phyloP scores from a whole-genome alignment of 1,140 invertebrate genomes.

The Drosophila bocqueti region DNA sequence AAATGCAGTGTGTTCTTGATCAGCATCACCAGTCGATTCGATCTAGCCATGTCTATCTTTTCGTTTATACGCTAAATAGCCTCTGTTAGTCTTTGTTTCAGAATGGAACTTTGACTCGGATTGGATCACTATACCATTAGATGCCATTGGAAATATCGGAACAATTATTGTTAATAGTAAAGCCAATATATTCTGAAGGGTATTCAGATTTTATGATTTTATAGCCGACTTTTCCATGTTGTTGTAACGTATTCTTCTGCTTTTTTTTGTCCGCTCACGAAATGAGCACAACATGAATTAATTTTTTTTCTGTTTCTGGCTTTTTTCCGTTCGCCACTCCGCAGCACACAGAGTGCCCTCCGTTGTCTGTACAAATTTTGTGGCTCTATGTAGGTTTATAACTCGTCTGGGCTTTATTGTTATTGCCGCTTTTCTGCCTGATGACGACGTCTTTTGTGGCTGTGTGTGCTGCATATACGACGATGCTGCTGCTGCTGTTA shows the following conservation, averaged over 20 bases:
- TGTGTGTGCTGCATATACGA: constrained; percentile 36
- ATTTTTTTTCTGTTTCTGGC: constrained; percentile 68
- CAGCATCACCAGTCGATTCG: not conserved
- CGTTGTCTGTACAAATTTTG: constrained; percentile 59
- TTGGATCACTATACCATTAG: not conserved
- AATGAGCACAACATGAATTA: constrained; percentile 82
- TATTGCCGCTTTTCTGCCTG: constrained; percentile 40
- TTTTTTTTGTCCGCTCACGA: constrained; percentile 61
- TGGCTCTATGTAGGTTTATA: constrained; percentile 77
- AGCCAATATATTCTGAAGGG: not conserved
- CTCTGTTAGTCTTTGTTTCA: not conserved
- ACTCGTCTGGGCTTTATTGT: constrained; percentile 56
- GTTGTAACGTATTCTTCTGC: constrained; percentile 37
- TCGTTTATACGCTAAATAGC: not conserved
- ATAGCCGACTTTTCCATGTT: not conserved
- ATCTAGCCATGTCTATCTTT: not conserved
- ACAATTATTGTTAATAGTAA: not conserved
- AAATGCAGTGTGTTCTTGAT: no score
- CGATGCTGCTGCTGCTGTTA: constrained; percentile 65
- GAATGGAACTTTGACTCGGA: not conserved
- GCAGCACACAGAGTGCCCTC: constrained; percentile 14
- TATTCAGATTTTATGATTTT: not conserved
- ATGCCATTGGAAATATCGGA: not conserved
- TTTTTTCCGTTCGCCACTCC: constrained; percentile 41
- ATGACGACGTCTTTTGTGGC: constrained; percentile 42